Conservation (phyloP, 2,888 invertebrate genomes). For the Trissonchulus latispiculum region DNA sequence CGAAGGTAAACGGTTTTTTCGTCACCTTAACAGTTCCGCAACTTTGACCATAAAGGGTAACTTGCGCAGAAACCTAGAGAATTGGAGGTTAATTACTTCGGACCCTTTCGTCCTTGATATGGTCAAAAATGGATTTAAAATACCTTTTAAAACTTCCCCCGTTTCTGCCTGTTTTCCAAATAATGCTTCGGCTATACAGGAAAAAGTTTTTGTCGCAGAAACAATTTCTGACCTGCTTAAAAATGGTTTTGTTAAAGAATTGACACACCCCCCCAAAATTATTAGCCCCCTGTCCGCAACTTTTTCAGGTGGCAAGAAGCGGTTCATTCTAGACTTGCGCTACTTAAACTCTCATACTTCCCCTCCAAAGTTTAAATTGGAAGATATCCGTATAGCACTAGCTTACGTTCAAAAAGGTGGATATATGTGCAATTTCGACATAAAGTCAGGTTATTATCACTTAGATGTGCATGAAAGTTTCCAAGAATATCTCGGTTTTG, state of each 20-base stretch:
- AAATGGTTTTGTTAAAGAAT: neutral
- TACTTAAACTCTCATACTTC: neutral
- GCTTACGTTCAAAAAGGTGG: neutral
- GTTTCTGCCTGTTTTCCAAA: neutral
- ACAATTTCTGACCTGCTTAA: neutral
- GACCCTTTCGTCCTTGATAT: neutral
- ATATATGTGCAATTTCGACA: constrained; percentile 4
- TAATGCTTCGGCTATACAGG: neutral
- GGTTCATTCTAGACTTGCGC: constrained; percentile 9
- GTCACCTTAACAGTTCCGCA: too few relatives aligned
- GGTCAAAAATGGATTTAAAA: neutral
- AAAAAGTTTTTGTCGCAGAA: neutral
- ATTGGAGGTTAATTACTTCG: neutral
- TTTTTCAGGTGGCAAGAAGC: neutral
- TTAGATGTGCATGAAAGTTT: neutral
- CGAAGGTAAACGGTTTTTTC: too few relatives aligned
- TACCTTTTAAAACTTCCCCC: neutral
- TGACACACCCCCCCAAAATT: neutral
- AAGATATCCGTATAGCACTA: neutral
- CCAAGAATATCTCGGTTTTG: neutral
- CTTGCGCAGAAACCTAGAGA: neutral
- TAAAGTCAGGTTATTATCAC: constrained; percentile 16
- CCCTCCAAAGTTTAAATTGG: neutral
- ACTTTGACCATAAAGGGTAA: neutral
- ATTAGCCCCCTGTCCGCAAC: constrained; percentile 15